Evolutionary conservation across 2,113 vertebrate genomes (phyloP), one percentile per base, ranked within the genome.

Genomic region (Pardalotus punctatus): DNA sequence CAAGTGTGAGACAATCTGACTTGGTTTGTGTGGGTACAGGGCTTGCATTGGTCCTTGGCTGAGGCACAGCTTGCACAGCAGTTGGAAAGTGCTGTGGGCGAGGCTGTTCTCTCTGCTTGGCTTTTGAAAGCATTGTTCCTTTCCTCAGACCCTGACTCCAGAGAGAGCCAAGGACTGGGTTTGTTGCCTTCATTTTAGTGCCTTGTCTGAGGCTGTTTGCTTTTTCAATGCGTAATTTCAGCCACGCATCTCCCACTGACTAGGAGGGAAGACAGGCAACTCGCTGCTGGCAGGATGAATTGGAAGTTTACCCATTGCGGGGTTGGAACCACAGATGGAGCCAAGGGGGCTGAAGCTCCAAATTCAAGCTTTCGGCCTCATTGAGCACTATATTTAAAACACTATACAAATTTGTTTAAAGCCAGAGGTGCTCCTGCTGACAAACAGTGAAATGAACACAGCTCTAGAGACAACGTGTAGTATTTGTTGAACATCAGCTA

Each of bases 271-370:
- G n/a, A 29, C 67, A 43, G 61, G 85, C 56, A 81, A 50, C 78
- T 72, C 0, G 0, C 17, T 38, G 60, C 51, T 18, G 0, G 1
- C 2, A 7, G 77, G 79, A 57, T 6, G 17, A 36, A 31, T 1
- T 61, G 66, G 78, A 65, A 56, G 11, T 33, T 74, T 6, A 28
- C 33, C 40, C 60, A 51, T 7, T 0, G 11, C 12, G 24, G 22
- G 20, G 24, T 2, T 16, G 71, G 58, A 86, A 86, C 14, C 42
- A 35, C 51, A 71, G 35, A 22, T 1, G 11, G 31, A 84, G 86
- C 64, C 67, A 70, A 42, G 47, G 4, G 33, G 17, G 64, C 54
- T 33, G 65, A 31, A 74, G 23, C 69, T 70, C 48, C 51, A 25
- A 28, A 78, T 48, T 65, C 25, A 48, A 76, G 43, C 43, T 84